phyloP scores from a whole-genome alignment of 2,888 invertebrate genomes.

The Ochropacha duplaris region DNA sequence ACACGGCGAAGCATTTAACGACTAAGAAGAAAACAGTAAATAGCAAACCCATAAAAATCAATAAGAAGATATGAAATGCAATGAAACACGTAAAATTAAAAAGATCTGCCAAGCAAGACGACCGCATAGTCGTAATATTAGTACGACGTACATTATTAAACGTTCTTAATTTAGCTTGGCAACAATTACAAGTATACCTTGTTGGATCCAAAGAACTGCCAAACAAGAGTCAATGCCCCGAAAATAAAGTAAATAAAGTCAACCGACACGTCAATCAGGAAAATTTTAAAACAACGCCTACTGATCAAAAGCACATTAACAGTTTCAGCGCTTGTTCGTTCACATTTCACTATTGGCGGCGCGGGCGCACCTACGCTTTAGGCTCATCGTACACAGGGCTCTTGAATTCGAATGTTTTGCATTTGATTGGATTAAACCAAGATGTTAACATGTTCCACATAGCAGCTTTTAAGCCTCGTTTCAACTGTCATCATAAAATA shows the following conservation, averaged over 20 bases:
- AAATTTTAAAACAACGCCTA: constrained; percentile 37
- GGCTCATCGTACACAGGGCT: constrained; percentile 21
- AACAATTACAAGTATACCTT: neutral
- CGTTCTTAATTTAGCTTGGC: neutral
- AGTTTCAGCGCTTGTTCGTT: constrained; percentile 29
- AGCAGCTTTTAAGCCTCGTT: too few relatives aligned
- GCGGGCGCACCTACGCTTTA: constrained; percentile 49
- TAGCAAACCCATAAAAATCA: neutral
- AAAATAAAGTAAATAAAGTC: constrained; percentile 31
- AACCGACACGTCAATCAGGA: constrained; percentile 33
- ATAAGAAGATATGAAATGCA: neutral
- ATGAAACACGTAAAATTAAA: neutral
- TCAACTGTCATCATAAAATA: too few relatives aligned
- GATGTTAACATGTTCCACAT: too few relatives aligned
- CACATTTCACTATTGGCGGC: constrained; percentile 39
- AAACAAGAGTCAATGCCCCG: constrained; percentile 35
- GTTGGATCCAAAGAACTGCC: too few relatives aligned
- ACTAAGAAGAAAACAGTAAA: too few relatives aligned
- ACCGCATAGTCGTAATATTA: neutral
- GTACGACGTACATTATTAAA: neutral
- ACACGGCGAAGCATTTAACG: too few relatives aligned
- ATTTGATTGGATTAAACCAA: too few relatives aligned
- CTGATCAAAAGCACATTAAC: constrained; percentile 46
- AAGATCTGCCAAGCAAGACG: neutral
- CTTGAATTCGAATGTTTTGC: neutral